Percentiles rank a stretch among this genome's conserved stretches.
These are phyloP conservation scores for Botrylloides violaceus DNA, from an alignment of 23 tunicate species.

Conservation along the genomic window DNA sequence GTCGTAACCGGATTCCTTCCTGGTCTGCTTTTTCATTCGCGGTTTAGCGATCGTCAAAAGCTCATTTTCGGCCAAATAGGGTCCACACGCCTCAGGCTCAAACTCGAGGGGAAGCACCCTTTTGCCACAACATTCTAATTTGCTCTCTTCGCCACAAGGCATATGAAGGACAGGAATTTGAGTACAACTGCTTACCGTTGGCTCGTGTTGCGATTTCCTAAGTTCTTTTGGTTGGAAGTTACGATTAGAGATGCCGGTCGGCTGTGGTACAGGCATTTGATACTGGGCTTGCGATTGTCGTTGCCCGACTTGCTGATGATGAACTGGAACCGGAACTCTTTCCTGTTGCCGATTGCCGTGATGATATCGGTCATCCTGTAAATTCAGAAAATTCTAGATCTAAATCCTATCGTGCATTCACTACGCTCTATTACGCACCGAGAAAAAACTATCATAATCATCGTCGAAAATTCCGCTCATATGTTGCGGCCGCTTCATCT, in stretches of 20 bases:
- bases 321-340: constrained; percentile 14
- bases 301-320: constrained; percentile 2
- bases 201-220: background rate
- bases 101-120: background rate
- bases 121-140: background rate
- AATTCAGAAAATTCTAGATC: background rate
- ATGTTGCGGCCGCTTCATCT: constrained; percentile 21
- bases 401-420: background rate
- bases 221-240: background rate
- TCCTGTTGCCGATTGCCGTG: constrained; percentile 2
- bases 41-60: no score
- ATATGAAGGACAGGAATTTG: constrained; percentile 20
- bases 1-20: background rate
- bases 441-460: background rate
- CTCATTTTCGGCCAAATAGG: no score
- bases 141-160: background rate
- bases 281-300: constrained; percentile 8
- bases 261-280: constrained; percentile 25
- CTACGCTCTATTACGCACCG: no score
- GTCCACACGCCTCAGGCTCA: background rate
- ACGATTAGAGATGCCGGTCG: background rate
- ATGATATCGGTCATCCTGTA: background rate
- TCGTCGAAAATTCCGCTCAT: constrained; percentile 13
- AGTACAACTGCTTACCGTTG: constrained; percentile 9
- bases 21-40: no score